Evolutionary conservation across 2,113 vertebrate species (phyloP), one percentile per base, ranked within the genome.

Genomic region (Solea solea): DNA sequence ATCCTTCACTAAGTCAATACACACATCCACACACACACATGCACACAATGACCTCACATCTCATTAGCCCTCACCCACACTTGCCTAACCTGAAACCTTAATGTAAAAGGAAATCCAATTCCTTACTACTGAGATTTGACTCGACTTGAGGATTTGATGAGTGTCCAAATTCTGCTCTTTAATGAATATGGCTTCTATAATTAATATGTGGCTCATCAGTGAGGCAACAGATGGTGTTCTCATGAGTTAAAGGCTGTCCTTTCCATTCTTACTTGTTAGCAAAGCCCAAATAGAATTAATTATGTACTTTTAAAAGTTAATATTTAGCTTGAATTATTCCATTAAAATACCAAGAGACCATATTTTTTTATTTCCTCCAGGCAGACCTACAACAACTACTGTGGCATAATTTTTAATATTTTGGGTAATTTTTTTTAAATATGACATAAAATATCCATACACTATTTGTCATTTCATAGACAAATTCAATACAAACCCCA

Each of bases 1-100:
- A 71, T 73, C 69, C 53, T 41, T 45, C 64, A 46, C 49, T 55
- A 41, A 58, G 53, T 10, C 40, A 69, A n/a, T 49, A 73, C 53
- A 64, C 12, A 16, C n/a, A 55, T 50, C 53, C 46, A 75, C 13
- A 52, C 7, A 55, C 41, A 72, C 54, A 65, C 15, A 39, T 16
- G 48, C 40, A 58, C 2, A 40, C 21, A 56, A 28, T 49, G 13
- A 8, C 41, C 64, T 68, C 12, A 14, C 16, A 56, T 55, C n/a
- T 45, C 1, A 13, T 9, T 57, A 25, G 13, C 14, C 55, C 39
- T 3, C 14, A 11, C 39, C 34, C 1, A 28, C 15, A 45, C 57
- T 5, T 2, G 34, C 34, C 5, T 12, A 15, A 41, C 21, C 25
- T 51, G 11, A 64, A 51, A 48, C 54, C n/a, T 50, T 13, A 34